Conservation (phyloP, 2,797 vertebrate species). For the Hydrolagus colliei region DNA sequence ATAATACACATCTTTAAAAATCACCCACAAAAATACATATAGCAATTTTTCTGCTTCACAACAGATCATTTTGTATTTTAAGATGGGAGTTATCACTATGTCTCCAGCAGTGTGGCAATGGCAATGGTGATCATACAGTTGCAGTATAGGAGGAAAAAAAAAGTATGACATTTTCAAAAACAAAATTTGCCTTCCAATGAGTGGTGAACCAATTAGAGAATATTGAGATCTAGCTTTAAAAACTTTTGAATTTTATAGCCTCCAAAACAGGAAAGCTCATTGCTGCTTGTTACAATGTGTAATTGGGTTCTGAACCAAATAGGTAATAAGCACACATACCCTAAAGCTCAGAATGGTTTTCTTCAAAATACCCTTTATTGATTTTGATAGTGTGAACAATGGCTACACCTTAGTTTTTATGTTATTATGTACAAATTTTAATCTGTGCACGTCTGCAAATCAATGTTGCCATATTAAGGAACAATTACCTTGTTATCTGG, state of each 20-base stretch:
- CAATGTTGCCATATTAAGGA: conserved; percentile 5
- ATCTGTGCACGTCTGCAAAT: conserved; percentile 11
- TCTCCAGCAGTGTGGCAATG: no score
- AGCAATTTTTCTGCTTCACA: no score
- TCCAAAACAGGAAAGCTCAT: neutral
- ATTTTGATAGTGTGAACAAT: neutral
- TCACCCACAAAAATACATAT: no score
- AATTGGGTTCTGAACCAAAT: conserved; percentile 2
- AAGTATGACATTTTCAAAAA: no score
- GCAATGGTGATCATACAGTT: no score
- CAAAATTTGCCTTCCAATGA: no score
- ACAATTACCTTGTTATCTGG: conserved; percentile 4
- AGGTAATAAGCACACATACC: conserved; percentile 1
- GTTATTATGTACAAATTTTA: neutral
- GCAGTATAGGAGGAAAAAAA: no score
- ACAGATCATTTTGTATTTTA: no score
- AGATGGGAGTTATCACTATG: no score
- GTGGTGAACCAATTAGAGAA: no score
- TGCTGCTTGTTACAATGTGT: neutral
- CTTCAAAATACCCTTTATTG: neutral
- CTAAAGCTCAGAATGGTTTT: neutral
- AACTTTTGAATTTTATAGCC: neutral
- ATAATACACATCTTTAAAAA: no score
- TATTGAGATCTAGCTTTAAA: neutral
- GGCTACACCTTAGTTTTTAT: no score